These are phyloP conservation scores for Labroides dimidiatus DNA, from an alignment of 2,797 vertebrate genomes.

Conservation along the genomic window DNA sequence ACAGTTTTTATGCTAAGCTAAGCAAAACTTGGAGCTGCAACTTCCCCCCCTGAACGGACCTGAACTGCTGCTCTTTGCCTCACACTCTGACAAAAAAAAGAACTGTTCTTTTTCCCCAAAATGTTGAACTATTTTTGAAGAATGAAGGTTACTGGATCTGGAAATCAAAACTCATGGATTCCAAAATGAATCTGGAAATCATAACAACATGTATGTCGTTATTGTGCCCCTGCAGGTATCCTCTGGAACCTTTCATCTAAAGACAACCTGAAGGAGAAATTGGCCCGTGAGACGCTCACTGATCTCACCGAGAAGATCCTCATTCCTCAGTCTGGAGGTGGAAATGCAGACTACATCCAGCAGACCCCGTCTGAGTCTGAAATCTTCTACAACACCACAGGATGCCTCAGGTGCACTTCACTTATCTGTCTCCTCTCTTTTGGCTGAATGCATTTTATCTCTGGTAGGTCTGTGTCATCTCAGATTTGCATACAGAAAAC, in stretches of 20 bases:
- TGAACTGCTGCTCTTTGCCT: neutral
- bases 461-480: neutral
- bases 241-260: conserved; percentile 98
- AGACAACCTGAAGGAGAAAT: conserved; percentile 91
- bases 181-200: neutral
- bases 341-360: conserved; percentile 54
- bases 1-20: neutral
- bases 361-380: conserved; percentile 88
- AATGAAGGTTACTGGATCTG: too few species aligned
- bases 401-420: conserved; percentile 90
- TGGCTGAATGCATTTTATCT: neutral
- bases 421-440: neutral
- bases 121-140: neutral
- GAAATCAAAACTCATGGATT: neutral
- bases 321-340: conserved; percentile 80
- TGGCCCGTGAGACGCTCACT: conserved; percentile 86
- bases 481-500: conserved; percentile 22
- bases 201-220: neutral
- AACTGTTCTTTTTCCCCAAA: neutral
- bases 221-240: conserved; percentile 85
- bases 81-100: neutral
- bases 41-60: neutral
- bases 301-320: conserved; percentile 89
- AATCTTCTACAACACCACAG: conserved; percentile 95
- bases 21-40: neutral